These are phyloP conservation scores for Coilia nasus DNA, from an alignment of 2,797 vertebrate genomes.

Conservation along the genomic window DNA sequence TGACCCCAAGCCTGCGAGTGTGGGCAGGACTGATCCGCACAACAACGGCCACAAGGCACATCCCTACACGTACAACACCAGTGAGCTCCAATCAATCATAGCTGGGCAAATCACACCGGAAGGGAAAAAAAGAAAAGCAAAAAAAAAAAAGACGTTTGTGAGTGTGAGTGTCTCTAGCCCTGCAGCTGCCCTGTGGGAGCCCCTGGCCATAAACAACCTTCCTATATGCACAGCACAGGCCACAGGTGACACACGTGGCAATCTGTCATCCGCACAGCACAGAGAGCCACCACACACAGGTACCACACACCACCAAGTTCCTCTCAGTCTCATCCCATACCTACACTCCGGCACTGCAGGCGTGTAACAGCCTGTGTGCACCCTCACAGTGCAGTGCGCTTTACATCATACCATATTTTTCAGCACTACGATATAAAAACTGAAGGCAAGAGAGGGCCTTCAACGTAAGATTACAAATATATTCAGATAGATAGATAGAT, in stretches of 20 bases:
- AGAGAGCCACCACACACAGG: neutral
- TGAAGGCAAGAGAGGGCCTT: neutral
- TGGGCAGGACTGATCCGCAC: neutral
- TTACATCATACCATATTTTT: neutral
- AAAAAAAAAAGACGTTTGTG: no score
- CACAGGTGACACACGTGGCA: neutral
- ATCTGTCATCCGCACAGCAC: neutral
- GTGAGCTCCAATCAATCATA: conserved; percentile 10
- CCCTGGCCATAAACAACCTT: no score
- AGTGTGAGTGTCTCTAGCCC: no score
- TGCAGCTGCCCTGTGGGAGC: no score
- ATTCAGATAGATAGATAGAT: neutral
- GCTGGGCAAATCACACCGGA: neutral
- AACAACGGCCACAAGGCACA: conserved; percentile 15
- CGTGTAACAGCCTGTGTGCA: neutral
- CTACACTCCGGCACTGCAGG: neutral
- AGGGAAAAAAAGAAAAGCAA: no score
- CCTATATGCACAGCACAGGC: conserved; percentile 2
- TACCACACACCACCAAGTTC: neutral
- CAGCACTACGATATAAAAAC: neutral
- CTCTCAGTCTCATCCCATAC: conserved; percentile 14
- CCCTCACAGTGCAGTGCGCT: neutral
- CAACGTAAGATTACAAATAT: neutral
- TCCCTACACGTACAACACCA: conserved; percentile 4
- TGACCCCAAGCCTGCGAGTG: conserved; percentile 3